Conservation (phyloP, 2,888 invertebrate genomes). For the Heteropelma amictum region DNA sequence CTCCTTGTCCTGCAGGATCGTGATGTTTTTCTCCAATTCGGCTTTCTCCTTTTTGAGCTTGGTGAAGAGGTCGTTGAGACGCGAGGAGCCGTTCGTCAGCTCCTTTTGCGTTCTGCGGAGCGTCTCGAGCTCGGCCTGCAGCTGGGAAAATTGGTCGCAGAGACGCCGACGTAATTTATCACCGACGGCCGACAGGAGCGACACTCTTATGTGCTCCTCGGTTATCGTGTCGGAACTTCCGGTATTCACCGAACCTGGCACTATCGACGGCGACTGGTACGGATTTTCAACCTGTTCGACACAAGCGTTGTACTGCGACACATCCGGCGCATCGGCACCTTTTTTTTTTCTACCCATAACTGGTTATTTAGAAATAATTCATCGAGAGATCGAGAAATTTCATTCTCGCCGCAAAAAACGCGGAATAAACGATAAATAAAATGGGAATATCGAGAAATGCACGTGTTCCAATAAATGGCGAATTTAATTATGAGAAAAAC, state of each 20-base stretch:
- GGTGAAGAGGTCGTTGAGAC: conserved; percentile 88
- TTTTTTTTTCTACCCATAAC: no score
- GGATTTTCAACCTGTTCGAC: conserved; percentile 41
- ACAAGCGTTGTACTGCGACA: background rate
- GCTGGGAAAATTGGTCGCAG: conserved; percentile 93
- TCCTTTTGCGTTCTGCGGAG: conserved; percentile 92
- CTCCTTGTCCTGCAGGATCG: conserved; percentile 91
- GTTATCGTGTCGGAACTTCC: conserved; percentile 89
- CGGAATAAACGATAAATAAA: no score
- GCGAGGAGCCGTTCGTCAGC: conserved; percentile 89
- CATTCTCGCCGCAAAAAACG: no score
- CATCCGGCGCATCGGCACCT: background rate
- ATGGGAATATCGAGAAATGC: no score
- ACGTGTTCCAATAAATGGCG: no score
- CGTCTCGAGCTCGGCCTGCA: conserved; percentile 94
- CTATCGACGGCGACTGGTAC: conserved; percentile 65
- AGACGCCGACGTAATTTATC: conserved; percentile 93
- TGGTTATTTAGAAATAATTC: no score
- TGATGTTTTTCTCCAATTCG: conserved; percentile 91
- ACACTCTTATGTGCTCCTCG: conserved; percentile 96
- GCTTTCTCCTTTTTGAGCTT: conserved; percentile 88
- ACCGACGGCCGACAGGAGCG: conserved; percentile 95
- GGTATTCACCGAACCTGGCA: conserved; percentile 77
- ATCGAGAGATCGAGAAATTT: no score
- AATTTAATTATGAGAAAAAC: no score